Evolutionary conservation across 1,140 invertebrate species (phyloP), one percentile per base, ranked within the genome.

Genomic region (Anthonomus grandis): DNA sequence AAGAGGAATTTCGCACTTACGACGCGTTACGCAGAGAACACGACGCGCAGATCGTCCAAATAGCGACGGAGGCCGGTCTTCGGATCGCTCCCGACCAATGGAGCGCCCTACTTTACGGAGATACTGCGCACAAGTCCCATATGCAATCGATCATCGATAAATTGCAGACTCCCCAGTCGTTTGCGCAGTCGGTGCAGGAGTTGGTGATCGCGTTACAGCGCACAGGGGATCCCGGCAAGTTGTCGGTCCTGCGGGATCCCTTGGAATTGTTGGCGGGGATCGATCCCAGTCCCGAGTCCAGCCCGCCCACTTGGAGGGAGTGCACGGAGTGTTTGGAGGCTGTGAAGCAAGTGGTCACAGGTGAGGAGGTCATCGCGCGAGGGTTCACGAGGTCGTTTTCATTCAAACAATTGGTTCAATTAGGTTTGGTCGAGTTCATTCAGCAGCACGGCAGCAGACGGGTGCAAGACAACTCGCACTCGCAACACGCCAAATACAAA

Each of bases 61-160:
- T 99, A 64, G 96, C 96, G 0, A 93, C 93, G 0, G 97, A 99
- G 77, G 94, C 95, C 13, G 96, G 96, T 9, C 77, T 99, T 4
- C 80, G 95, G 27, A 98, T 99, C 54, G 93, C 95, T 0, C 96
- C 97, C 0, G 97, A 99, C 70, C 95, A 98, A 70, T 99, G 96
- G 97, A 96, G 93, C 5, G 91, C 94, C 6, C 73, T 99, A 24
- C 74, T 99, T 1, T 99, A 98, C 72, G 96, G 96, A 1, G 96
- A 99, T 71, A 87, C 88, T 0, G 81, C 84, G 13, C 95, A 98
- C 69, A 98, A 98, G 73, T 95, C 93, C 15, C 94, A 98, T 70
- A 98, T 99, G 95, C 95, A 99, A 75, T 96, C 93, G 66, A 98
- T 98, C 54, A 97, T 98, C 66, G 87, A 92, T 65, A 92, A 95